These are phyloP conservation scores for Drosophila jambulina DNA, from an alignment of 1,140 invertebrate species.

Conservation along the genomic window DNA sequence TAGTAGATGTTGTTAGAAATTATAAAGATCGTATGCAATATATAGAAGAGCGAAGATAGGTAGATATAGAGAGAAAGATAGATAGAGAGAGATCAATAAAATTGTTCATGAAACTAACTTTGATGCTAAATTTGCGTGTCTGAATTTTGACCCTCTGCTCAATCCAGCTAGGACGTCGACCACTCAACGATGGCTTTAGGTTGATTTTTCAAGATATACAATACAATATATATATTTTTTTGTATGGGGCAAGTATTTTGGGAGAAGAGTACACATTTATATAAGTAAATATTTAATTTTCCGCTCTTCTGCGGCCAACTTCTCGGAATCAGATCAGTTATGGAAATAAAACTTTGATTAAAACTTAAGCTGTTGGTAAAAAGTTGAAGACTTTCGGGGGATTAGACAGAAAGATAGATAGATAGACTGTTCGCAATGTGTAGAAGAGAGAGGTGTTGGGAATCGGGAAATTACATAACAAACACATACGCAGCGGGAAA, in stretches of 20 bases:
- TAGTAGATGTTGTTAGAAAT: conserved; percentile 43
- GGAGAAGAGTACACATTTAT: conserved; percentile 62
- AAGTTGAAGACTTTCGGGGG: conserved; percentile 43
- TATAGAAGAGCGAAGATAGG: conserved; percentile 66
- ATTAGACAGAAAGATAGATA: conserved; percentile 44
- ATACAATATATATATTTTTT: conserved; percentile 44
- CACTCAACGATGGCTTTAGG: conserved; percentile 85
- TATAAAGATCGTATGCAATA: conserved; percentile 74
- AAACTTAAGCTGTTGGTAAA: conserved; percentile 50
- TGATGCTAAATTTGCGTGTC: conserved; percentile 85
- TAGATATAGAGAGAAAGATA: conserved; percentile 67
- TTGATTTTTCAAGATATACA: conserved; percentile 72
- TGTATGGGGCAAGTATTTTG: conserved; percentile 45
- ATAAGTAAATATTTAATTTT: conserved; percentile 40
- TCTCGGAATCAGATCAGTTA: conserved; percentile 46
- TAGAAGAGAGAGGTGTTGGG: conserved; percentile 55
- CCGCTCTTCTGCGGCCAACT: conserved; percentile 16
- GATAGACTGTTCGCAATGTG: conserved; percentile 51
- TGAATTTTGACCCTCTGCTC: conserved; percentile 85
- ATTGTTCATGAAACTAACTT: conserved; percentile 85
- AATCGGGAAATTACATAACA: conserved; percentile 69
- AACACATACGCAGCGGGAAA: conserved; percentile 70
- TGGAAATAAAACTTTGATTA: conserved; percentile 56
- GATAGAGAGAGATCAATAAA: conserved; percentile 74
- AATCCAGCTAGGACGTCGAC: conserved; percentile 85